Base-by-base conservation (phyloP, 2,888 invertebrate species). In the Nomada ferruginata region DNA sequence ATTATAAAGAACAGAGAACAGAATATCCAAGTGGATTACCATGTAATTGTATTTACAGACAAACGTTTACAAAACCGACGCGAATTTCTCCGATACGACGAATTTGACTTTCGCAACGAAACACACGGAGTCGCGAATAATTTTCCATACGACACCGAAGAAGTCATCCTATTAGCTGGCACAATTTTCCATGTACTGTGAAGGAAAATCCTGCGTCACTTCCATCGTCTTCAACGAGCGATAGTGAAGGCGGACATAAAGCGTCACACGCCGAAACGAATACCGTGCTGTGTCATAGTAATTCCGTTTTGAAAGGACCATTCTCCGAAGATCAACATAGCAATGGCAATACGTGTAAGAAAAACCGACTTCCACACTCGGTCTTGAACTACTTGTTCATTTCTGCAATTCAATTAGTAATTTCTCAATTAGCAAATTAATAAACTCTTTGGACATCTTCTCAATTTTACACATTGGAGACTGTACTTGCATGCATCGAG, bases 151-250 rank as follows among this genome's bases (percentile, higher is more conserved):
- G 55, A 76, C 47, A 55, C n/a, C 55, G 36, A 36, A 9, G n/a
- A 69, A 77, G 55, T 77, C 47, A 52, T 29, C 63, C 78, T n/a
- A 50, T 68, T 63, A 76, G 18, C 20, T 0, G 61, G 13, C 13
- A 29, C 50, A 52, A 77, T 79, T 50, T 77, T 76, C 77, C 26
- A 15, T 11, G 23, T 2, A 3, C 23, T 4, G 63, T 29, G 29
- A 53, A 18, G 52, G 23, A 52, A 36, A 47, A 55, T 47, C 15
- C 63, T 2, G 9, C 76, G 44, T 76, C 53, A 29, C 59, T 61
- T n/a, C 18, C 53, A 20, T 47, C 53, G 29, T 70, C 59, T 29
- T 47, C 47, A 47, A 18, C 71, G 20, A 5, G 52, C 23, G 4
- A 15, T n/a, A 4, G 42, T 53, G 59, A 53, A 26, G 20, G n/a